Conservation (phyloP, 2,888 invertebrate species). For the Iphiclides podalirius region DNA sequence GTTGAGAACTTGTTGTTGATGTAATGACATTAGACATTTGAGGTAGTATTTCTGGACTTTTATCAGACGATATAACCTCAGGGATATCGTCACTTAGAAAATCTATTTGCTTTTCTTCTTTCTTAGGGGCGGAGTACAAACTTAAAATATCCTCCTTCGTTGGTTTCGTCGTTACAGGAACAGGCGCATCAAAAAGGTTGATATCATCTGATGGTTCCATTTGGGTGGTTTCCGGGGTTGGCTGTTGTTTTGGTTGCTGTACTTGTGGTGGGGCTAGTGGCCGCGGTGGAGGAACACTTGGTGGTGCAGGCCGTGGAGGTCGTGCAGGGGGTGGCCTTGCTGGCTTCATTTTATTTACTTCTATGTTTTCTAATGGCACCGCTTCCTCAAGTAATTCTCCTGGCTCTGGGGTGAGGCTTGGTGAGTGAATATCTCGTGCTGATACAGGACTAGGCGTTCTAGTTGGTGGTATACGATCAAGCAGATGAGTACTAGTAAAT, state of each 20-base stretch:
- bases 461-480: slow-evolving; percentile 91
- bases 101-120: slow-evolving; percentile 72
- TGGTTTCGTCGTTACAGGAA: slow-evolving; percentile 70
- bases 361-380: slow-evolving; percentile 48
- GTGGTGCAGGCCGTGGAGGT: slow-evolving; percentile 58
- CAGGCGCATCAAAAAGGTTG: slow-evolving; percentile 80
- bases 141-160: slow-evolving; percentile 82
- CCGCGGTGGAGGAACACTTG: slow-evolving; percentile 67
- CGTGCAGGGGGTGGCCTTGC: slow-evolving; percentile 51
- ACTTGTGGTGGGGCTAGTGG: slow-evolving; percentile 72
- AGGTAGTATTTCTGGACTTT: slow-evolving; percentile 33
- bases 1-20: slow-evolving; percentile 37
- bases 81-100: slow-evolving; percentile 80
- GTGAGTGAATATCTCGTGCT: slow-evolving; percentile 89
- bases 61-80: slow-evolving; percentile 45
- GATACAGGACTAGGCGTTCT: slow-evolving; percentile 93
- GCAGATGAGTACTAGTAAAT: slow-evolving; percentile 89
- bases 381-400: slow-evolving; percentile 51
- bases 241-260: slow-evolving; percentile 52
- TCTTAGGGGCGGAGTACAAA: slow-evolving; percentile 72
- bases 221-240: slow-evolving; percentile 36
- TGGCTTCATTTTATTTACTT: slow-evolving; percentile 66
- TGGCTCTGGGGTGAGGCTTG: slow-evolving; percentile 89
- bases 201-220: slow-evolving; percentile 58
- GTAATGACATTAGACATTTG: slow-evolving; percentile 37